Conservation (phyloP, 2,113 vertebrate species). For the Fulica atra region DNA sequence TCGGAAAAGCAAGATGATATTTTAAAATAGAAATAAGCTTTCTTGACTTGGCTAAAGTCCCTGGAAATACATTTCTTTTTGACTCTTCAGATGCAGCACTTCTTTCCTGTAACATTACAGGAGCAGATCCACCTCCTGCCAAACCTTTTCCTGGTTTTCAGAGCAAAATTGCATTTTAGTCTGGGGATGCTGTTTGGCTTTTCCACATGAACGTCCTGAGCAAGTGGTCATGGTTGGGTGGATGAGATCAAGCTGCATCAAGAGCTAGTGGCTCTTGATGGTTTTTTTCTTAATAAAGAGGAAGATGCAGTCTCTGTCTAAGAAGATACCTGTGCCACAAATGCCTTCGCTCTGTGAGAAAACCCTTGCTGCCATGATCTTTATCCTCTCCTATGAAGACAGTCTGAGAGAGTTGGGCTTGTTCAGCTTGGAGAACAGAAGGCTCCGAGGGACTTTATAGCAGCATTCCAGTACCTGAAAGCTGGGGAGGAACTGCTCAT, state of each 20-base stretch:
- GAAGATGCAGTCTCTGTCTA: neutral
- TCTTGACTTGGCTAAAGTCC: constrained; percentile 21
- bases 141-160: neutral
- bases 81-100: neutral
- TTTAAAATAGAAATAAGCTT: constrained; percentile 30
- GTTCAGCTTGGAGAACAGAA: too few relatives aligned
- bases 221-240: neutral
- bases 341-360: neutral
- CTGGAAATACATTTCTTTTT: neutral
- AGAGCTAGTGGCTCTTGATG: neutral
- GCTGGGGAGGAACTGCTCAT: too few relatives aligned
- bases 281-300: neutral
- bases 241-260: neutral
- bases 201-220: neutral
- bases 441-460: too few relatives aligned
- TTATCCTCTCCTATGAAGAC: neutral
- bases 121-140: neutral
- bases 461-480: too few relatives aligned
- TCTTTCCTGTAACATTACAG: neutral
- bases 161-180: neutral
- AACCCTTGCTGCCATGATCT: rapidly evolving
- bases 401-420: too few relatives aligned
- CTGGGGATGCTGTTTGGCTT: neutral
- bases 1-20: neutral
- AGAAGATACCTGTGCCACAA: neutral